These are phyloP conservation scores for Ceriagrion tenellum DNA, from an alignment of 2,888 invertebrate genomes.

Conservation along the genomic window DNA sequence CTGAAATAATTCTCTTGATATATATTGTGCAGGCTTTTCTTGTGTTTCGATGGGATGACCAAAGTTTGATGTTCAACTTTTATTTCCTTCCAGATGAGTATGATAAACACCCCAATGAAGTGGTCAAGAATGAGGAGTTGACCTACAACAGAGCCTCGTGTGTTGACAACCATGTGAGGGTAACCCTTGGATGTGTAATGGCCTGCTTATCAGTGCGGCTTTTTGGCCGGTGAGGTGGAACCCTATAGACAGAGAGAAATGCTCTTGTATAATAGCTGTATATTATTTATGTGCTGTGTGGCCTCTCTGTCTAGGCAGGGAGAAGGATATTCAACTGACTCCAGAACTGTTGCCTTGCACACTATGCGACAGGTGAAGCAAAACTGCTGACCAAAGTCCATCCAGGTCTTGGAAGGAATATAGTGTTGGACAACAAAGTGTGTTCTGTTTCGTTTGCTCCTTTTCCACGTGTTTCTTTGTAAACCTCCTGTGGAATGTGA, in stretches of 20 bases:
- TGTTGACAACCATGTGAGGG: conserved; percentile 13
- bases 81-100: conserved; percentile 85
- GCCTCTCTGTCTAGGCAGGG: conserved; percentile 69
- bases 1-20: neutral
- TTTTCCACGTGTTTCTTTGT: conserved; percentile 70
- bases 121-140: conserved; percentile 95
- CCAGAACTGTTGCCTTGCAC: conserved; percentile 58
- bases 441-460: conserved; percentile 68
- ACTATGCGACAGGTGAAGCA: conserved; percentile 41
- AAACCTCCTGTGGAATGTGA: conserved; percentile 70
- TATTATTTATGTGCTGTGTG: conserved; percentile 71
- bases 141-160: conserved; percentile 82
- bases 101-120: conserved; percentile 94
- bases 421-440: conserved; percentile 64
- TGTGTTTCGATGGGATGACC: neutral
- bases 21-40: neutral
- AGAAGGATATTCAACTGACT: conserved; percentile 53
- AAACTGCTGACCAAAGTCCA: conserved; percentile 55
- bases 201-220: conserved; percentile 69
- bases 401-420: conserved; percentile 49
- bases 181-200: conserved; percentile 47
- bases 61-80: conserved; percentile 62
- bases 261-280: conserved; percentile 71
- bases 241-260: conserved; percentile 55
- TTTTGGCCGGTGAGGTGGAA: conserved; percentile 71